Percentiles rank a stretch among this genome's conserved stretches.
Evolutionary conservation across 2,113 vertebrate genomes (phyloP).

Genomic region (Amblyopsis rosae): DNA sequence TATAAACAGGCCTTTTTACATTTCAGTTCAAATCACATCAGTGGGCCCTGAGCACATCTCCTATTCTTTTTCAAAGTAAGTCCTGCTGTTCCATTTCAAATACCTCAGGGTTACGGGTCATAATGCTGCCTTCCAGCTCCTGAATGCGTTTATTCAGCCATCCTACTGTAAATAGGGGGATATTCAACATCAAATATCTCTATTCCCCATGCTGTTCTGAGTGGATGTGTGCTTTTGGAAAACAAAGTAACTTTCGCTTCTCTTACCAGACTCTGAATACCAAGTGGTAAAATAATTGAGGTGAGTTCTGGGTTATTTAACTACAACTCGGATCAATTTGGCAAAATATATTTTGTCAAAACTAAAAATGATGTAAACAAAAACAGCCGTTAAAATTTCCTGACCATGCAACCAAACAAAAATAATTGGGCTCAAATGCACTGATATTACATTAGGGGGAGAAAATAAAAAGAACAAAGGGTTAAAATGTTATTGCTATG

Average conservation of each 20-base stretch:
- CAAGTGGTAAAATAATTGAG: conserved; percentile 68
- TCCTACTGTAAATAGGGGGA: conserved; percentile 73
- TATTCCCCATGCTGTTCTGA: conserved; percentile 69
- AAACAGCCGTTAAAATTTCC: background rate
- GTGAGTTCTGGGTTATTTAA: conserved; percentile 34
- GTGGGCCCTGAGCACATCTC: conserved; percentile 67
- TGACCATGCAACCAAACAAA: background rate
- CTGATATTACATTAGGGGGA: background rate
- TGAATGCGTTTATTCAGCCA: conserved; percentile 74
- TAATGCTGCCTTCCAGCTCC: conserved; percentile 71
- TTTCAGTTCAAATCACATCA: conserved; percentile 76
- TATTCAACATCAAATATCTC: conserved; percentile 73
- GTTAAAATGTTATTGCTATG: too few relatives aligned
- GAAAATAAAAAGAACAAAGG: background rate
- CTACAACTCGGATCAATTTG: conserved; percentile 29
- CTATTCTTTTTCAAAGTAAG: conserved; percentile 75
- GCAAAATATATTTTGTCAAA: conserved; percentile 5
- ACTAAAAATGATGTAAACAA: background rate
- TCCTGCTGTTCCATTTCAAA: conserved; percentile 75
- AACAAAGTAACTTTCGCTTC: conserved; percentile 69
- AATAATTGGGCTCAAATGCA: background rate
- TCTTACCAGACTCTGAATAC: conserved; percentile 56
- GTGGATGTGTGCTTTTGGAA: conserved; percentile 69
- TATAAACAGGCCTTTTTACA: conserved; percentile 62
- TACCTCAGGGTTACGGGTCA: conserved; percentile 71